Evolutionary conservation across 2,888 invertebrate species (phyloP).

Genomic region (Hemithea aestivaria): DNA sequence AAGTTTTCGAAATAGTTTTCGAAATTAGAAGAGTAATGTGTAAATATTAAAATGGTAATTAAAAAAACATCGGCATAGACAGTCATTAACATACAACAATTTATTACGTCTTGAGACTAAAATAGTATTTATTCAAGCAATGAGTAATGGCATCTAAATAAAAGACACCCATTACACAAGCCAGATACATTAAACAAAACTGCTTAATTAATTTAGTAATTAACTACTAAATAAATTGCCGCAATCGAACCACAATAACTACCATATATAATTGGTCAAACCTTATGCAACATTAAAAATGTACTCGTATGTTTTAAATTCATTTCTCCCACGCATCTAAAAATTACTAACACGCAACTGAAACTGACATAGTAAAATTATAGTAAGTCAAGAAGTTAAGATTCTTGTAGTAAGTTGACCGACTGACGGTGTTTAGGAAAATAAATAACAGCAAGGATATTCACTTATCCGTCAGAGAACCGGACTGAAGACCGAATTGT

Average conservation of each 20-base stretch:
- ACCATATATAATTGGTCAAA: slow-evolving; percentile 17
- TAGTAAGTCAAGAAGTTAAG: too few species aligned
- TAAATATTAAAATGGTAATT: too few species aligned
- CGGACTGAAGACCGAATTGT: too few species aligned
- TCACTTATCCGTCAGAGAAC: too few species aligned
- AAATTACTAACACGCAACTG: slow-evolving; percentile 4
- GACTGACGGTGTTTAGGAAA: too few species aligned
- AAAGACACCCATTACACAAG: slow-evolving; percentile 15
- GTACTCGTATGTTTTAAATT: slow-evolving; percentile 21
- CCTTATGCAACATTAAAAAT: slow-evolving; percentile 20
- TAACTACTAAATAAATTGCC: slow-evolving; percentile 19
- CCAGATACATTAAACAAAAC: slow-evolving; percentile 14
- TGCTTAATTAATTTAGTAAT: slow-evolving; percentile 24
- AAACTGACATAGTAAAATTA: too few species aligned
- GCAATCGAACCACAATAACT: slow-evolving; percentile 19
- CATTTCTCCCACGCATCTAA: slow-evolving; percentile 24
- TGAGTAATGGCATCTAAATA: not conserved
- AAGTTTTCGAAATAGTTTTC: not conserved
- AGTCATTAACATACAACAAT: too few species aligned
- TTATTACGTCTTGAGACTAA: too few species aligned
- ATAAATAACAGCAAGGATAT: too few species aligned
- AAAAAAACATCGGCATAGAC: too few species aligned
- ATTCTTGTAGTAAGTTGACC: too few species aligned
- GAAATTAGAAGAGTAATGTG: slow-evolving; percentile 4
- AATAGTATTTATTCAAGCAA: too few species aligned